These are phyloP conservation scores for Chaenocephalus aceratus DNA, from an alignment of 2,113 vertebrate genomes.

Conservation along the genomic window DNA sequence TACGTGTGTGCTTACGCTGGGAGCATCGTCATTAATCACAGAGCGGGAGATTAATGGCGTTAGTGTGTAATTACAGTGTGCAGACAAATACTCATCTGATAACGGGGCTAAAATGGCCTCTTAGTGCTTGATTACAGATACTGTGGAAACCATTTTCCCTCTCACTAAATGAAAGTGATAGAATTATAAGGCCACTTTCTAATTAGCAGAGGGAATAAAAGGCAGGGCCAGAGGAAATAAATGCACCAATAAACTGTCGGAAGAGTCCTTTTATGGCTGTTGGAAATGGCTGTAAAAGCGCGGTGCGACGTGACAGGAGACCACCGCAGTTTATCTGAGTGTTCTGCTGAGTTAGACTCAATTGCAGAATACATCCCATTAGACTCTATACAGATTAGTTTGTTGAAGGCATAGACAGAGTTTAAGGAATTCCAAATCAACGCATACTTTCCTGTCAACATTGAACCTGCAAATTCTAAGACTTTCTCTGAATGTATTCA, in stretches of 20 bases:
- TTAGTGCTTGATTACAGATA: constrained; percentile 41
- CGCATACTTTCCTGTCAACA: constrained; percentile 4
- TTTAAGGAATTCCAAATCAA: constrained; percentile 11
- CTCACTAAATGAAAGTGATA: constrained; percentile 23
- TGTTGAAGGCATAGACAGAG: neutral
- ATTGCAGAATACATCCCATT: constrained; percentile 36
- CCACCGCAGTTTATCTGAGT: neutral
- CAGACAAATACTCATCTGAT: constrained; percentile 70
- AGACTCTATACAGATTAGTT: neutral
- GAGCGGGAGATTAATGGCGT: constrained; percentile 41
- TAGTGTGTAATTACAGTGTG: constrained; percentile 67
- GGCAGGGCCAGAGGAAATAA: constrained; percentile 21
- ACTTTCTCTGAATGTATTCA: neutral
- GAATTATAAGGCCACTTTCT: neutral
- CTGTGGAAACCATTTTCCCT: constrained; percentile 9
- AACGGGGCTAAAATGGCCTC: constrained; percentile 55
- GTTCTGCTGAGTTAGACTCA: neutral
- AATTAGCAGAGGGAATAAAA: constrained; percentile 40
- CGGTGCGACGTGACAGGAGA: constrained; percentile 9
- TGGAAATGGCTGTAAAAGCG: constrained; percentile 11
- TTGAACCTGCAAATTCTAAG: constrained; percentile 5
- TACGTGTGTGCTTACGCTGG: constrained; percentile 3
- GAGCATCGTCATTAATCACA: constrained; percentile 58
- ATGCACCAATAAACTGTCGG: constrained; percentile 26
- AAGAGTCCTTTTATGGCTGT: constrained; percentile 3